These are phyloP conservation scores for Papilio polytes DNA, from an alignment of 1,140 invertebrate species.

Conservation along the genomic window DNA sequence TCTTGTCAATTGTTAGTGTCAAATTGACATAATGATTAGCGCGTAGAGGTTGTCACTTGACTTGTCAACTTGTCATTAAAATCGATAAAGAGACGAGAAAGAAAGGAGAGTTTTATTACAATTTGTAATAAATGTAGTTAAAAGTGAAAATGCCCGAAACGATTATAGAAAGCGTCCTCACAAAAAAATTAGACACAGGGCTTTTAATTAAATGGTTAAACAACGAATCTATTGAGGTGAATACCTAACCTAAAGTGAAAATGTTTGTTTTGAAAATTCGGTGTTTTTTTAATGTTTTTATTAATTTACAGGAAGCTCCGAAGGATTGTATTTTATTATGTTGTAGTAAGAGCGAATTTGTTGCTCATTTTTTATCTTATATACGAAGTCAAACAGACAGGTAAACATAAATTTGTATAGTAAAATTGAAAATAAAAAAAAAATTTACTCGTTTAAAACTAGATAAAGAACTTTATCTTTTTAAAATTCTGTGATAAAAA, in stretches of 20 bases:
- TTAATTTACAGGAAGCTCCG: constrained; percentile 63
- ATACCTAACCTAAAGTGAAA: constrained; percentile 59
- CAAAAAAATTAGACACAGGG: constrained; percentile 63
- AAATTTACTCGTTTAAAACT: background rate
- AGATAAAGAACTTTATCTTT: background rate
- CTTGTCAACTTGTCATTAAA: constrained; percentile 29
- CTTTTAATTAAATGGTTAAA: constrained; percentile 72
- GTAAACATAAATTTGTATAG: constrained; percentile 51
- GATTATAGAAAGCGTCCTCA: constrained; percentile 73
- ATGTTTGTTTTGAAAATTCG: constrained; percentile 42
- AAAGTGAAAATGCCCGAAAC: constrained; percentile 68
- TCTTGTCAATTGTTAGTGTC: constrained; percentile 36
- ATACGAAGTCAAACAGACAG: constrained; percentile 72
- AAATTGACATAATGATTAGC: constrained; percentile 27
- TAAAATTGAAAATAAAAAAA: background rate
- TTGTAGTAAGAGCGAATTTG: constrained; percentile 72
- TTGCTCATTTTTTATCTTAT: constrained; percentile 72
- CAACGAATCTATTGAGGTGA: constrained; percentile 69
- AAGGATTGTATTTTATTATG: constrained; percentile 71
- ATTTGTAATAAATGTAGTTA: constrained; percentile 41
- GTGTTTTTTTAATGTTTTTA: constrained; percentile 45
- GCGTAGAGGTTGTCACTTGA: constrained; percentile 41
- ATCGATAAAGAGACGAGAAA: constrained; percentile 35
- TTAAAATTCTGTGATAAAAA: background rate
- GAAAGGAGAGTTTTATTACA: background rate